Percentiles rank a stretch among this genome's conserved stretches.
phyloP scores from a whole-genome alignment of 2,113 vertebrate genomes.

The Ursus arctos region DNA sequence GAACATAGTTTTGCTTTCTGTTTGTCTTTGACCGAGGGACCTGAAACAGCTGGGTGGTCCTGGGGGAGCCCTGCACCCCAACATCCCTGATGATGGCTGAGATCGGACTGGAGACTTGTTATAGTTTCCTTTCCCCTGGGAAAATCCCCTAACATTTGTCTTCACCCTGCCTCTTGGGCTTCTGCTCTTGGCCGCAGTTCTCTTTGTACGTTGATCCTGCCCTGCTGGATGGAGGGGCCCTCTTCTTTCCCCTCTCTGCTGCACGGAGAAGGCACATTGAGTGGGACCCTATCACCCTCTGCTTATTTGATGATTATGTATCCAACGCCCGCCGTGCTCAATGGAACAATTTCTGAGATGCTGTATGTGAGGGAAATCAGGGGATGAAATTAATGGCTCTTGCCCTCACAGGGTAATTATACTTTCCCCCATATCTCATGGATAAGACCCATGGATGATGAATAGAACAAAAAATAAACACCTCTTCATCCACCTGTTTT shows the following conservation, averaged over 20 bases:
- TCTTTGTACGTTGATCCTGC: background rate
- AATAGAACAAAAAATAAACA: conserved; percentile 30
- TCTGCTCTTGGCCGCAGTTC: background rate
- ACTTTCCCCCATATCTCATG: background rate
- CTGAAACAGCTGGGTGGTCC: background rate
- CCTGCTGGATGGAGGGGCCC: background rate
- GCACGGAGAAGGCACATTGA: background rate
- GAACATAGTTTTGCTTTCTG: background rate
- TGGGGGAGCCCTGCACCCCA: no score
- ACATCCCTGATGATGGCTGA: background rate
- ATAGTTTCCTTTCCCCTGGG: background rate
- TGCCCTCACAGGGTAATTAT: background rate
- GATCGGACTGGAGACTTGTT: background rate
- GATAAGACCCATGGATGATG: background rate
- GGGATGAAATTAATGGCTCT: background rate
- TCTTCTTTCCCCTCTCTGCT: background rate
- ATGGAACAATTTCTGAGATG: background rate
- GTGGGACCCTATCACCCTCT: no score
- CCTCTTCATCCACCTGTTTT: background rate
- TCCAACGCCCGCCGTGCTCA: no score
- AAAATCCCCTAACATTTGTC: background rate
- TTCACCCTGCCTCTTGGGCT: background rate
- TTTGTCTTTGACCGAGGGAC: background rate
- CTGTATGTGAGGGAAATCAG: background rate
- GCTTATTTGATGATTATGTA: background rate